These are phyloP conservation scores for Drosophila asahinai DNA, from an alignment of 1,140 invertebrate species.

Conservation along the genomic window DNA sequence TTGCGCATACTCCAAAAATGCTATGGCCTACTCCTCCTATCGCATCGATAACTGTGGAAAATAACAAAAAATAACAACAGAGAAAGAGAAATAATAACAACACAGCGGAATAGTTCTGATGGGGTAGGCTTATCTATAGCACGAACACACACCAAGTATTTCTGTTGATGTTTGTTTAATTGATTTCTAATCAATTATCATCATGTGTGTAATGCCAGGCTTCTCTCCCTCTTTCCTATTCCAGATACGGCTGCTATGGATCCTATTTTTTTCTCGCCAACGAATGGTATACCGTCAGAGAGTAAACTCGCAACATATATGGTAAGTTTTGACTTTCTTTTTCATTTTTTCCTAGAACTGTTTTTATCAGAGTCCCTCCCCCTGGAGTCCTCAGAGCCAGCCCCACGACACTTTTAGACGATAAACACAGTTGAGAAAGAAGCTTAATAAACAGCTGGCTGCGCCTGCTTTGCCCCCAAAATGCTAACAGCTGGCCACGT, in stretches of 20 bases:
- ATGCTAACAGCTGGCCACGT: slow-evolving; percentile 54
- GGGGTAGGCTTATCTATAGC: slow-evolving; percentile 28
- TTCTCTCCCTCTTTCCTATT: slow-evolving; percentile 19
- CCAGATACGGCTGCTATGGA: slow-evolving; percentile 86
- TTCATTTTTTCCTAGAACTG: neutral
- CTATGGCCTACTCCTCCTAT: slow-evolving; percentile 46
- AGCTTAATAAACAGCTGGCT: slow-evolving; percentile 24
- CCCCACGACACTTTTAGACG: neutral
- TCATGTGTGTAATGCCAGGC: slow-evolving; percentile 18
- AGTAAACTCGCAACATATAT: slow-evolving; percentile 94
- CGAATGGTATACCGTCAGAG: slow-evolving; percentile 92
- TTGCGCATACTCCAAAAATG: slow-evolving; percentile 49
- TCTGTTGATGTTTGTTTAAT: slow-evolving; percentile 76
- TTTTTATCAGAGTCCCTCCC: slow-evolving; percentile 2
- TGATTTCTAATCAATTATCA: slow-evolving; percentile 76
- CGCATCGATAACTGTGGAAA: slow-evolving; percentile 71
- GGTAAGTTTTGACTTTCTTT: slow-evolving; percentile 85
- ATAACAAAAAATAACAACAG: slow-evolving; percentile 55
- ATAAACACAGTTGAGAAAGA: slow-evolving; percentile 16
- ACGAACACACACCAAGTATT: slow-evolving; percentile 21
- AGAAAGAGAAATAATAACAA: slow-evolving; percentile 23
- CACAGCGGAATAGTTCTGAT: neutral
- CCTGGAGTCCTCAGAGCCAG: neutral
- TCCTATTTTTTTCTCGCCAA: slow-evolving; percentile 87
- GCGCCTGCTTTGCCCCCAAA: slow-evolving; percentile 10